Evolutionary conservation across 2,797 vertebrate species (phyloP), one percentile per base, ranked within the genome.

Genomic region (Gadopsis marmoratus): DNA sequence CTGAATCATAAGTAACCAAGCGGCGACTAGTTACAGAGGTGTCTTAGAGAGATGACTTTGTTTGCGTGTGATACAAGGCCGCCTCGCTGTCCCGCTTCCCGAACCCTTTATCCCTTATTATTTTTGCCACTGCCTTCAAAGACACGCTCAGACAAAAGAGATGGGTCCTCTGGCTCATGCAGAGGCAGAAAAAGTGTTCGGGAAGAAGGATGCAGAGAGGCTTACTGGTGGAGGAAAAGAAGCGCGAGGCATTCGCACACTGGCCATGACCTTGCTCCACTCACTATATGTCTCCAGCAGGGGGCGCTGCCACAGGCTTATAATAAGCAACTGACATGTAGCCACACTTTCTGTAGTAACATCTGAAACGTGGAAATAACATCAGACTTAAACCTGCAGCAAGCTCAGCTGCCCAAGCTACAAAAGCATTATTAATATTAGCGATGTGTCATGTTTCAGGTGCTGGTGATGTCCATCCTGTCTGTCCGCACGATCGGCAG

Each of bases 161-260:
- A 65, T 0, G 68, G 35, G 76, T 78, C 59, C 61, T 82, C 29
- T 91, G 91, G 93, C 81, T 93, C 89, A 92, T 88, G 75, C 84
- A 83, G 64, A 73, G 55, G 68, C 75, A 77, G 64, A 84, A 66
- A 75, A 64, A 56, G 19, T 35, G 69, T 67, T 56, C 50, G 12
- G 55, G 37, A 43, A 53, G 33, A 78, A 61, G 53, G 78, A 75
- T 64, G 58, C 54, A 75, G 43, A 60, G 58, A 83, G 50, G 73
- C 17, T 84, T 56, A 64, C 33, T 78, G 50, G 19, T 17, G 59
- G 45, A 78, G 75, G 43, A 56, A 39, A 56, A 71, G 43, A 63
- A 59, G 50, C 47, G 54, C 56, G 63, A 55, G 41, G 64, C 41
- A 21, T 76, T 83, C 54, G 67, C 21, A 54, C 56, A 4, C 3